phyloP scores from a whole-genome alignment of 2,797 vertebrate species.

The Gallinago solitaria region DNA sequence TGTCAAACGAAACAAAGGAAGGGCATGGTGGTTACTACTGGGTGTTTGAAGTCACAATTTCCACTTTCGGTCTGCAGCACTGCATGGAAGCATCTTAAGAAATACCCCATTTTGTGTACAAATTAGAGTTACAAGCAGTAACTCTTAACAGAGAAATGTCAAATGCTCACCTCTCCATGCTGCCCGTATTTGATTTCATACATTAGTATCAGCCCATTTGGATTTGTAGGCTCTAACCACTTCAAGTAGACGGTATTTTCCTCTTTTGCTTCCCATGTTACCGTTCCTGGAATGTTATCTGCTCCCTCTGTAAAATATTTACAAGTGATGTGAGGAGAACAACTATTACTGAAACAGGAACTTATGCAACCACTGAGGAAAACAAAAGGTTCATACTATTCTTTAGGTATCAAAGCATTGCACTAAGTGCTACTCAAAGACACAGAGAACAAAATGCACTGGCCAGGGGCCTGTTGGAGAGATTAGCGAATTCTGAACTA shows the following conservation, averaged over 20 bases:
- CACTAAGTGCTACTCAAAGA: neutral
- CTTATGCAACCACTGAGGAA: neutral
- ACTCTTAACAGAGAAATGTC: neutral
- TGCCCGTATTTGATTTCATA: conserved; percentile 94
- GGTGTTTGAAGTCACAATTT: neutral
- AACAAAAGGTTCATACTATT: neutral
- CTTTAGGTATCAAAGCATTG: neutral
- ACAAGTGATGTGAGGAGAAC: neutral
- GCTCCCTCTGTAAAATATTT: conserved; percentile 84
- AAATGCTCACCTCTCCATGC: conserved; percentile 86
- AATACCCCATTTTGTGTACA: neutral
- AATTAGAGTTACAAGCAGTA: neutral
- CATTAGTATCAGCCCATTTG: conserved; percentile 95
- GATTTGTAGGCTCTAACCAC: conserved; percentile 89
- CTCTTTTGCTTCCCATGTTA: conserved; percentile 85
- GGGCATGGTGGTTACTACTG: neutral
- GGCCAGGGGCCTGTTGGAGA: neutral
- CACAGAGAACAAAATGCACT: neutral
- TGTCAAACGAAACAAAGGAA: neutral
- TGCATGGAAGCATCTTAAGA: neutral
- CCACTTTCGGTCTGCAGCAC: neutral
- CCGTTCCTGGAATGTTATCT: conserved; percentile 92
- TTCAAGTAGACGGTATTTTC: conserved; percentile 88
- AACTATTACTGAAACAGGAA: neutral
- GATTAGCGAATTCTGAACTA: neutral